Percentiles rank a stretch among this genome's conserved stretches.
phyloP scores from a whole-genome alignment of 1,140 invertebrate species.

The Macrocentrus cingulum region DNA sequence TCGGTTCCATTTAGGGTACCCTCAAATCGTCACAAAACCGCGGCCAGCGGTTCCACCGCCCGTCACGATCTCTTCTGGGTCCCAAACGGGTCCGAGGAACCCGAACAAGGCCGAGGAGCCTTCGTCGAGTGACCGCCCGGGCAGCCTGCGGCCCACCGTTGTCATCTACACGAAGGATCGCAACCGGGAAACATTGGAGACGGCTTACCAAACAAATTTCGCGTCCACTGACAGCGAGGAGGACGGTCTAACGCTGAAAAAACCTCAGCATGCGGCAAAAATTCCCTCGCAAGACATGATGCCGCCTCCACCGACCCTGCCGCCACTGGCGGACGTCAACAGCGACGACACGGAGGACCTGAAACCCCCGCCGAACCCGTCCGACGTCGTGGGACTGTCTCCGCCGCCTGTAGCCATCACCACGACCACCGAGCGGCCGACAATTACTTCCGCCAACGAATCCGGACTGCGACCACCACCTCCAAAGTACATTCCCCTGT shows the following conservation, averaged over 20 bases:
- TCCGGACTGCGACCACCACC: conserved; percentile 46
- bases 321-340: conserved; percentile 14
- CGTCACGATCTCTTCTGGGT: conserved; percentile 43
- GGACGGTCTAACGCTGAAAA: conserved; percentile 18
- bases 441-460: conserved; percentile 33
- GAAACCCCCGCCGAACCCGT: conserved; percentile 45
- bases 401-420: conserved; percentile 50
- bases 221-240: conserved; percentile 26
- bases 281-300: conserved; percentile 50
- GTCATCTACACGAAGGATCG: conserved; percentile 12
- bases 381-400: conserved; percentile 51
- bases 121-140: conserved; percentile 31
- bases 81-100: conserved; percentile 37
- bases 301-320: conserved; percentile 42
- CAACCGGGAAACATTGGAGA: conserved; percentile 40
- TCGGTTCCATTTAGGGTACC: conserved; percentile 50
- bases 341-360: conserved; percentile 40
- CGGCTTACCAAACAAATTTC: conserved; percentile 48
- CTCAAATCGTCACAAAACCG: conserved; percentile 51
- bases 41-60: conserved; percentile 45
- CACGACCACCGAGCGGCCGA: conserved; percentile 37
- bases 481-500: conserved; percentile 39
- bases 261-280: conserved; percentile 18
- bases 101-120: conserved; percentile 42
- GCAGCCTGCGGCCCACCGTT: conserved; percentile 17